These are phyloP conservation scores for Parauchenoglanis ngamensis DNA, from an alignment of 2,797 vertebrate species.

Conservation along the genomic window DNA sequence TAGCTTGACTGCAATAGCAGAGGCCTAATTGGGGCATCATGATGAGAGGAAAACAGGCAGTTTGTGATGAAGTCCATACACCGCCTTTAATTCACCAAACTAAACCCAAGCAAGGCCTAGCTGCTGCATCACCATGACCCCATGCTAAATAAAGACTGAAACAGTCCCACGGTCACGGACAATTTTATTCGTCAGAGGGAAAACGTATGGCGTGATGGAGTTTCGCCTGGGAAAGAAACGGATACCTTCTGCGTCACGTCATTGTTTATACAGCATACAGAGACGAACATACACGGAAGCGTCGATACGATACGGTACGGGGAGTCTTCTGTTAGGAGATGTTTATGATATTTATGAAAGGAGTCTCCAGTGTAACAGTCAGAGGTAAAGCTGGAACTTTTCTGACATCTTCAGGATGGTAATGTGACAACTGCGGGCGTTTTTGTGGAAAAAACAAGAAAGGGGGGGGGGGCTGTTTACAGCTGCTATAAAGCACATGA, in stretches of 20 bases:
- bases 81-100: not conserved
- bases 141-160: not conserved
- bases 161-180: not conserved
- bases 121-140: constrained; percentile 3
- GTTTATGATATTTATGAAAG: not conserved
- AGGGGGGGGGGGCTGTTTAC: not conserved
- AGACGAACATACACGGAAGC: not conserved
- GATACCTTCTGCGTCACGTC: not conserved
- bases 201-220: not conserved
- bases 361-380: constrained; percentile 1
- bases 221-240: not conserved
- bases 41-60: constrained; percentile 47
- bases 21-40: constrained; percentile 30
- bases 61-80: constrained; percentile 52
- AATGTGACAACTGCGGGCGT: not conserved
- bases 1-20: constrained; percentile 60
- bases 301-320: not conserved
- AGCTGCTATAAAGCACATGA: not conserved
- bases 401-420: not conserved
- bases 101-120: not conserved
- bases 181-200: not conserved
- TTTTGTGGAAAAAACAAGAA: not conserved
- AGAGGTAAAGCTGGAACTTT: not conserved
- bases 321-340: not conserved
- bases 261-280: not conserved